Percentiles rank a stretch among this genome's conserved stretches.
Evolutionary conservation across 2,113 vertebrate species (phyloP).

Genomic region (Pituophis catenifer): DNA sequence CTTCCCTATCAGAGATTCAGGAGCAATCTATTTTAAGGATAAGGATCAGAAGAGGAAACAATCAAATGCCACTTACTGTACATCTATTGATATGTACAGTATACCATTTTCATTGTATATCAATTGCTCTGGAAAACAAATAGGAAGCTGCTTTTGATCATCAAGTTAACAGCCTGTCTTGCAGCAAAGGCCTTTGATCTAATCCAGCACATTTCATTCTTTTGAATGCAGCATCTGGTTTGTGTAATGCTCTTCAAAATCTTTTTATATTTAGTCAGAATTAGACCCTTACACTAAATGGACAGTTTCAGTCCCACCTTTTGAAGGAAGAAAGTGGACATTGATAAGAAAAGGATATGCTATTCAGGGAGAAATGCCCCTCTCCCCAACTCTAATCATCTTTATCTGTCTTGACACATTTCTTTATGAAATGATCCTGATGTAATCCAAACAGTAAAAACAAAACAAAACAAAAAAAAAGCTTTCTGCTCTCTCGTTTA

Average conservation of each 20-base stretch:
- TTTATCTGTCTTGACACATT: background rate
- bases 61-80: background rate
- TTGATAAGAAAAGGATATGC: background rate
- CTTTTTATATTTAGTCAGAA: background rate
- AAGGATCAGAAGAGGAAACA: background rate
- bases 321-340: background rate
- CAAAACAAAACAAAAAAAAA: background rate
- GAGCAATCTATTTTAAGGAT: background rate
- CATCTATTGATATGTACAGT: background rate
- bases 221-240: background rate
- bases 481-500: conserved; percentile 13
- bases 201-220: background rate
- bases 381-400: background rate
- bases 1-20: background rate
- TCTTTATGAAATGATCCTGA: background rate
- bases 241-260: background rate
- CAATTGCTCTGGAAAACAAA: background rate
- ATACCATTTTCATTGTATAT: background rate
- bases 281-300: background rate
- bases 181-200: background rate
- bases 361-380: background rate
- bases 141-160: background rate
- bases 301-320: background rate
- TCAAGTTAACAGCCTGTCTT: background rate
- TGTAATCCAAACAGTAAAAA: background rate